Evolutionary conservation across 2,113 vertebrate species (phyloP).

Genomic region (Crotophaga sulcirostris): DNA sequence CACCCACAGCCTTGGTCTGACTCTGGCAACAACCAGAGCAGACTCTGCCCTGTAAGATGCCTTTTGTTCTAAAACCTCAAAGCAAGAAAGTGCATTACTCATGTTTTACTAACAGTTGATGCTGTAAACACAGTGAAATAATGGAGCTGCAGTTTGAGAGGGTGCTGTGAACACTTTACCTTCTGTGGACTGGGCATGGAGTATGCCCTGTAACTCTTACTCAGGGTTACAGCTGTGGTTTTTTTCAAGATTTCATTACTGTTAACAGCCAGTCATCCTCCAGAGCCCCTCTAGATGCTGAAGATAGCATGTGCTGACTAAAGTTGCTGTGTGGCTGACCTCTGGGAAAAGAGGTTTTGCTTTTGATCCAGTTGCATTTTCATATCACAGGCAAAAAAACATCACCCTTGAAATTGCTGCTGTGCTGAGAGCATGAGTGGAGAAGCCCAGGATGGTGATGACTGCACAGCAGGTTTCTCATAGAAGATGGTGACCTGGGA

Average conservation of each 20-base stretch:
- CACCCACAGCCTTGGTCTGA: neutral
- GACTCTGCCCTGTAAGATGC: neutral
- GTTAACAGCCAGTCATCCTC: neutral
- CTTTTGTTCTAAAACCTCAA: neutral
- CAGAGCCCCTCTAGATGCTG: neutral
- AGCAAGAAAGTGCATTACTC: neutral
- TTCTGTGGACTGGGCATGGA: neutral
- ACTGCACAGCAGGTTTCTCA: neutral
- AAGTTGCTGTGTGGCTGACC: neutral
- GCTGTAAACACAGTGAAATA: neutral
- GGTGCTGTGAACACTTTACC: neutral
- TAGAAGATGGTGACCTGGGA: neutral
- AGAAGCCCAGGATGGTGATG: neutral
- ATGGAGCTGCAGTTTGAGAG: neutral
- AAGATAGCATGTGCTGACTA: neutral
- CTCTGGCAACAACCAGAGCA: neutral
- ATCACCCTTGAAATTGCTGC: neutral
- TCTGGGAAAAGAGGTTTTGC: neutral
- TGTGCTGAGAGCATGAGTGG: neutral
- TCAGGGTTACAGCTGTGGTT: neutral
- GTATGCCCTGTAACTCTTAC: neutral
- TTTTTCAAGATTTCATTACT: neutral
- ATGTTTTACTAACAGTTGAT: neutral
- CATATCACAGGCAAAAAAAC: neutral
- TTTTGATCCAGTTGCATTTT: constrained; percentile 1